Base-by-base conservation (phyloP, 2,113 vertebrate genomes). In the Thymallus thymallus region DNA sequence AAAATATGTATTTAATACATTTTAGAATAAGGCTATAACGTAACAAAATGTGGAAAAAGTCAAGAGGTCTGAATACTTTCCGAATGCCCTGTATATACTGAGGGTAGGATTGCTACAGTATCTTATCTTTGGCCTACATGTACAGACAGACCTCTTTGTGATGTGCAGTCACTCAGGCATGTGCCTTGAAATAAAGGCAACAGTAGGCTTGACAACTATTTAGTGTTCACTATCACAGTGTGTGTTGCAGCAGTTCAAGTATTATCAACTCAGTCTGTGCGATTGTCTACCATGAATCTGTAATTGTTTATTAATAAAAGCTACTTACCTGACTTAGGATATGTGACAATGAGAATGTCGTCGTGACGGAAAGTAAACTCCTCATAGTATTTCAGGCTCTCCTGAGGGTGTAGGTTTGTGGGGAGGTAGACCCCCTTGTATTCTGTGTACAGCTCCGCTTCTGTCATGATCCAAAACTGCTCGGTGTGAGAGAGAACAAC, bases 321-420 rank as follows among this genome's bases (percentile, higher is more conserved):
- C 16, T 0, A 61, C 85, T 81, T 66, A 92, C 91, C 92, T 29
- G 91, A 93, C 65, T 93, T 93, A 0, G 90, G 90, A 64, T 89
- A 92, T 0, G 92, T 93, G 2, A 71, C 85, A 22, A 93, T 88
- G 9, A 94, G 0, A 3, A 87, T 58, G 20, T 94, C 93, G 6
- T 92, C 90, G 0, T 76, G 63, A 1, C 88, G 90, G 4, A 93
- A 92, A 0, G 68, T 46, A 24, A 93, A 93, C 0, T 87, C 80
- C 24, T 93, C 89, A 2, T 60, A 90, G 75, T 82, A 89, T 12
- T 73, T 81, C 6, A 93, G 76, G 32, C 85, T 87, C 1, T 90
- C 67, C 0, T 80, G 63, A 1, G 86, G 58, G 41, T 91, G 83
- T 1, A 91, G 0, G 1, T 0, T 0, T 0, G 72, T 60, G 0